A percentile compares a stretch with the other conserved stretches of the same genome.
Conservation (phyloP, 2,888 invertebrate species). For the Chironomus tentans region DNA sequence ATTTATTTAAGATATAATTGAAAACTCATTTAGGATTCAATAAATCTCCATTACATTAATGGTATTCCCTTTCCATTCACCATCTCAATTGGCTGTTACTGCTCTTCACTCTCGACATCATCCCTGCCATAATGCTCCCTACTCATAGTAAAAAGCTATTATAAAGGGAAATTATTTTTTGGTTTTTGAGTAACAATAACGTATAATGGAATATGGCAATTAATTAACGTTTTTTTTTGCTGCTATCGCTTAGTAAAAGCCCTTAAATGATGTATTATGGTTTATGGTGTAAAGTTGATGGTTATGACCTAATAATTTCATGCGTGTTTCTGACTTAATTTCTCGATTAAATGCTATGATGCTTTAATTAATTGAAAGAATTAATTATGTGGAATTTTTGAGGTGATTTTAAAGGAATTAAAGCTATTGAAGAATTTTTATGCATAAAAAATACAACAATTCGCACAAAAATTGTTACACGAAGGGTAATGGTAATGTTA, state of each 20-base stretch:
- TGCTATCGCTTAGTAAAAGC: neutral
- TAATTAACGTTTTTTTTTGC: neutral
- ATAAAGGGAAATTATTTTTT: too few species aligned
- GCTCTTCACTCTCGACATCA: neutral
- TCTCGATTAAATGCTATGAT: neutral
- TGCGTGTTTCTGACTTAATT: neutral
- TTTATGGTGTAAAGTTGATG: neutral
- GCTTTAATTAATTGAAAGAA: neutral
- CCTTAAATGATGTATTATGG: neutral
- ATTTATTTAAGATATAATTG: neutral
- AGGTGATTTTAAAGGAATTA: neutral
- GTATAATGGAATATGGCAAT: conserved; percentile 4
- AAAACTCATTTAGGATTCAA: conserved; percentile 8
- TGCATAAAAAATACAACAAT: too few species aligned
- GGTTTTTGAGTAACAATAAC: too few species aligned
- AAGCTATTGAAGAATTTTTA: too few species aligned
- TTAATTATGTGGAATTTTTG: neutral
- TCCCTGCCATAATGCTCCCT: neutral
- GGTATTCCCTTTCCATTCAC: neutral
- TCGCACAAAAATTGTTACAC: too few species aligned
- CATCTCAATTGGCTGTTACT: neutral
- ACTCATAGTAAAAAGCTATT: neutral
- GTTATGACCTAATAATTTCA: neutral
- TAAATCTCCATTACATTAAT: conserved; percentile 18
- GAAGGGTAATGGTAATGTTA: too few species aligned